phyloP scores from a whole-genome alignment of 2,888 invertebrate species.

The Pterobdella sp. region DNA sequence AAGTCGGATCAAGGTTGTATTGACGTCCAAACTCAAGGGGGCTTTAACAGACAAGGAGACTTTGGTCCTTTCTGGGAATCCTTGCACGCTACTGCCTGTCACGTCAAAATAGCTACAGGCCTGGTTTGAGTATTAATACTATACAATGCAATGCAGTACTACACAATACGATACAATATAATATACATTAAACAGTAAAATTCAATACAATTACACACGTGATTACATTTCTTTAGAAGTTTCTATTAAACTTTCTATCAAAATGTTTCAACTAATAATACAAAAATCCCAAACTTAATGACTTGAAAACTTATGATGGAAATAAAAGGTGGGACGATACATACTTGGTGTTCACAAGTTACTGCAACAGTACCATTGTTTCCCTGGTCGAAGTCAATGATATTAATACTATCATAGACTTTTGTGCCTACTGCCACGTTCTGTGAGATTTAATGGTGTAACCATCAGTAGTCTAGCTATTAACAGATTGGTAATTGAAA shows the following conservation, averaged over 20 bases:
- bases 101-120: background rate
- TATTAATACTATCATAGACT: constrained; percentile 21
- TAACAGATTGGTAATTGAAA: too few species aligned
- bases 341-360: constrained; percentile 8
- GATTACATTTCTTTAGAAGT: background rate
- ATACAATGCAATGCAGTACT: background rate
- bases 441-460: constrained; percentile 9
- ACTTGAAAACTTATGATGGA: too few species aligned
- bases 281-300: too few species aligned
- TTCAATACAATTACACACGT: constrained; percentile 6
- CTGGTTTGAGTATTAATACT: too few species aligned
- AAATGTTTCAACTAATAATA: too few species aligned
- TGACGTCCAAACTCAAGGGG: background rate
- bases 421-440: constrained; percentile 21
- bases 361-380: constrained; percentile 29
- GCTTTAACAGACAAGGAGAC: background rate
- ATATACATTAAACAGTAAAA: background rate
- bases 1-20: background rate
- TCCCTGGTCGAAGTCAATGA: constrained; percentile 30
- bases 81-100: background rate
- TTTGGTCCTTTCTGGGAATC: background rate
- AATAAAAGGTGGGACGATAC: too few species aligned
- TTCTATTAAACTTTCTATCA: too few species aligned
- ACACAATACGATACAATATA: background rate
- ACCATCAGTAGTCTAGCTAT: too few species aligned